These are phyloP conservation scores for Engystomops pustulosus DNA, from an alignment of 2,113 vertebrate species.

Conservation along the genomic window DNA sequence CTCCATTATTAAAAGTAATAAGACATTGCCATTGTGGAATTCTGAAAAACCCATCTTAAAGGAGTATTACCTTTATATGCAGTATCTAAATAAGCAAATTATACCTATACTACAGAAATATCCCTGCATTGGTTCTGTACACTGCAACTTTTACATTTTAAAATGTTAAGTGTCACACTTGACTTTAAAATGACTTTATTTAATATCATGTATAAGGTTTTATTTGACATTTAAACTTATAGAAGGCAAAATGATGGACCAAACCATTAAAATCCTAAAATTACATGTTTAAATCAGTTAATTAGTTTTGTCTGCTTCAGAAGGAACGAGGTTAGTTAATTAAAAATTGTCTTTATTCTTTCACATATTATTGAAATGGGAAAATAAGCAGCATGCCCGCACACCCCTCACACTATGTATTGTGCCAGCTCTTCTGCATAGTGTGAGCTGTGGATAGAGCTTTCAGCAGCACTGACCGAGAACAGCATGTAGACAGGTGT, in stretches of 20 bases:
- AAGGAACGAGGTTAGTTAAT: background rate
- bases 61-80: background rate
- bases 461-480: conserved; percentile 48
- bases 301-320: background rate
- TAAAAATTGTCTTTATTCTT: conserved; percentile 34
- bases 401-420: conserved; percentile 35
- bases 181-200: background rate
- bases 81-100: no score
- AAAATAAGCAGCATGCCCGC: conserved; percentile 44
- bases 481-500: conserved; percentile 60
- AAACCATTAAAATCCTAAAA: conserved; percentile 2
- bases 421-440: conserved; percentile 51
- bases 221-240: background rate
- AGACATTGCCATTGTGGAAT: background rate
- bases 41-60: background rate
- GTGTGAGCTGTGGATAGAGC: conserved; percentile 50
- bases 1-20: background rate
- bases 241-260: background rate
- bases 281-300: conserved; percentile 2
- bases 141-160: background rate
- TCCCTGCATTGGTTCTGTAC: no score
- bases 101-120: no score
- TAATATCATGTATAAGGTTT: background rate
- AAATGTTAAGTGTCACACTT: background rate
- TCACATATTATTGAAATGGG: conserved; percentile 27